Base-by-base conservation (phyloP, 1,140 invertebrate species). In the Lepidurus couesii region DNA sequence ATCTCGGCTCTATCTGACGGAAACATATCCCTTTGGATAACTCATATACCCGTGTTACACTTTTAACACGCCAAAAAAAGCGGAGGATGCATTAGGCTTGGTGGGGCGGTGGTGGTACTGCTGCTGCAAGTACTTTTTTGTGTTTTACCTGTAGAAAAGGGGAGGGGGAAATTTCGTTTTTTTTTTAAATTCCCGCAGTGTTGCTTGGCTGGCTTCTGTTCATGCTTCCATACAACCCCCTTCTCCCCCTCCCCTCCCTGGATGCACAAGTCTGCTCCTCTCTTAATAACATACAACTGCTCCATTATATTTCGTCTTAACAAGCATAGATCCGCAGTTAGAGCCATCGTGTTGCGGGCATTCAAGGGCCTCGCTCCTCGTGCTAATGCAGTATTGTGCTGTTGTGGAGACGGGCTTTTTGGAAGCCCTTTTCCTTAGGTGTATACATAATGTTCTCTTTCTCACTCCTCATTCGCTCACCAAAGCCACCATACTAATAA, bases 271-370 rank as follows among this genome's bases (percentile, higher is more conserved):
- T 65, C 53, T 65, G 53, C 16, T 65, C 53, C 45, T 47, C 53
- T 65, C 53, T 65, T 65, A 65, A 65, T 65, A 65, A 65, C 53
- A 65, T 65, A 65, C 53, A 65, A 65, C 53, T 65, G 53, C 53
- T 65, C 53, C 53, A 65, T 65, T 65, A 65, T 65, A 65, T 65
- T 65, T 65, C 53, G 21, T 65, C 53, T 65, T 65, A 65, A 65
- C 53, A 65, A 65, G 53, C 53, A 65, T 65, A 65, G 53, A 65
- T 65, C 53, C 53, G 53, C 53, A 13, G 53, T 65, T 7, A 21
- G 5, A 65, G 53, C 53, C 16, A 65, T 21, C 16, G 53, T n/a
- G 34, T 34, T n/a, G 53, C 16, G 53, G 53, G 16, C 53, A 65
- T 65, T 65, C 21, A 13, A 65, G 21, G 53, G 53, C 53, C 47